A percentile compares a stretch with the other conserved stretches of the same genome.
These are phyloP conservation scores for Coenonympha glycerion DNA, from an alignment of 2,888 invertebrate genomes.

Conservation along the genomic window DNA sequence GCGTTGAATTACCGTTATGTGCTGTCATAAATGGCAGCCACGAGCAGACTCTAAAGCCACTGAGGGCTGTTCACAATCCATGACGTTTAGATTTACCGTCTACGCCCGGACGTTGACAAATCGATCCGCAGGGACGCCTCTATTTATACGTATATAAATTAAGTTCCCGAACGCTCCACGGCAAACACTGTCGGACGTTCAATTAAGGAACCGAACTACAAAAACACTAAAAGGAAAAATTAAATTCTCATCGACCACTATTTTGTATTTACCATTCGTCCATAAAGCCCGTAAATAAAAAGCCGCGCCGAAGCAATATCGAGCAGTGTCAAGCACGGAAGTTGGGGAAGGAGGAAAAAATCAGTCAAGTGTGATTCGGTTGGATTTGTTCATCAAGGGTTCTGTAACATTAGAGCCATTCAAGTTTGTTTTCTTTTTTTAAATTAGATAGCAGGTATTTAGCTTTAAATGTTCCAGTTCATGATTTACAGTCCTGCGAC, in stretches of 20 bases:
- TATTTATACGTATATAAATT: conserved; percentile 6
- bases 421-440: too few species aligned
- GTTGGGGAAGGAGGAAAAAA: conserved; percentile 33
- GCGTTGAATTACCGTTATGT: background rate
- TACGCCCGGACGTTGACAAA: conserved; percentile 1
- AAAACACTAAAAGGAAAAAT: conserved; percentile 27
- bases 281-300: conserved; percentile 56
- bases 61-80: background rate
- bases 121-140: background rate
- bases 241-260: conserved; percentile 34
- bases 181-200: conserved; percentile 3
- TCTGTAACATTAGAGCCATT: too few species aligned
- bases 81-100: conserved; percentile 6
- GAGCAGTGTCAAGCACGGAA: conserved; percentile 43
- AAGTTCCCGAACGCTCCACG: conserved; percentile 1
- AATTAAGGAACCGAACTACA: conserved; percentile 16
- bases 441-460: too few species aligned
- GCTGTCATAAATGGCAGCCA: background rate
- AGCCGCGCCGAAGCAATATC: conserved; percentile 55
- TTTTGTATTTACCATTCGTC: conserved; percentile 42
- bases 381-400: too few species aligned
- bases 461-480: too few species aligned
- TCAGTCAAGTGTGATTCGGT: too few species aligned
- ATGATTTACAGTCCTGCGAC: too few species aligned
- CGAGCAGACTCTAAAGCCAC: too few species aligned